Percentiles rank a stretch among this genome's conserved stretches.
phyloP scores from a whole-genome alignment of 2,888 invertebrate species.

The Pachycephus smyrnensis region DNA sequence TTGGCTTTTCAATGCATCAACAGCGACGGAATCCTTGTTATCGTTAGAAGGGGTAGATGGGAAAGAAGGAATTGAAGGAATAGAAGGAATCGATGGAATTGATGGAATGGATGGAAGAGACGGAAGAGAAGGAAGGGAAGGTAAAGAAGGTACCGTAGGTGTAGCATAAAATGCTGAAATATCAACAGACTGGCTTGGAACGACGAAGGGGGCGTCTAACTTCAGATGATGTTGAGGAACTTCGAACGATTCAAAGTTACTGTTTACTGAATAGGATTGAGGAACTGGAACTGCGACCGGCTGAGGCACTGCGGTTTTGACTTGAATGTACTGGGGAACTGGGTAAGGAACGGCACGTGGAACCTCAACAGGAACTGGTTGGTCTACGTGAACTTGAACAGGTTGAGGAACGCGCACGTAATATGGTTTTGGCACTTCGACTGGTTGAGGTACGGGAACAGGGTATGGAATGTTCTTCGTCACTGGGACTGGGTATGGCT shows the following conservation, averaged over 20 bases:
- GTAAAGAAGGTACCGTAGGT: neutral
- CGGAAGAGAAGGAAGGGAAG: neutral
- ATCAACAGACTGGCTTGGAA: neutral
- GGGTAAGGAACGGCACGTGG: conserved; percentile 8
- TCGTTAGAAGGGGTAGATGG: neutral
- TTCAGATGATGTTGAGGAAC: neutral
- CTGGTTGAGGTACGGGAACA: conserved; percentile 48
- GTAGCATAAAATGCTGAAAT: neutral
- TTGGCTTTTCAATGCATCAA: neutral
- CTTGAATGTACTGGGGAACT: conserved; percentile 1
- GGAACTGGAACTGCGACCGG: neutral
- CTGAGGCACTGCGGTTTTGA: neutral
- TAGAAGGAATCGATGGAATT: too few relatives aligned
- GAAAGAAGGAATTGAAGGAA: neutral
- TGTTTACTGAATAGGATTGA: neutral
- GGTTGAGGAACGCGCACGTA: conserved; percentile 61
- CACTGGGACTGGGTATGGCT: conserved; percentile 62
- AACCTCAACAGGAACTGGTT: conserved; percentile 24
- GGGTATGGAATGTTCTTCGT: conserved; percentile 60
- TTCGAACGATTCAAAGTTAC: neutral
- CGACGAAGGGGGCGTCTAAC: neutral
- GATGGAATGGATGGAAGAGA: too few relatives aligned
- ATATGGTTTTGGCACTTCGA: conserved; percentile 41
- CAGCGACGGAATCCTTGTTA: neutral
- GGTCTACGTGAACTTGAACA: conserved; percentile 63